Conservation (phyloP, 2,888 invertebrate genomes). For the Temnothorax ravouxi region DNA sequence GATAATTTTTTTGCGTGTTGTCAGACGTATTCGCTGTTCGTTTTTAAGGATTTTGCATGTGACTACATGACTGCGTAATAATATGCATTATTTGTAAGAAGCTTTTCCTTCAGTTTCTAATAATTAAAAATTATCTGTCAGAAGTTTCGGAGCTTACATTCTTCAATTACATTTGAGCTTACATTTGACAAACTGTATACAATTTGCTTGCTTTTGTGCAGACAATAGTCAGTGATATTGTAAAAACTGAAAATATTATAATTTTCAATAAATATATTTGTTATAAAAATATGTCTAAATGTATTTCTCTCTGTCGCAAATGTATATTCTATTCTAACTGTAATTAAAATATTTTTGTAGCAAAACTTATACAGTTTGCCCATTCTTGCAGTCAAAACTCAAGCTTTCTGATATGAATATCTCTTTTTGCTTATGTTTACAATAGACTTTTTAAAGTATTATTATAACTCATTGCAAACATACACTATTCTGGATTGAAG, state of each 20-base stretch:
- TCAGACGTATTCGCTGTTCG: too few relatives aligned
- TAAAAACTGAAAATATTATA: background rate
- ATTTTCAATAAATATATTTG: background rate
- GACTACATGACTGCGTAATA: too few relatives aligned
- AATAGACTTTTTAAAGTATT: background rate
- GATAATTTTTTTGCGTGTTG: too few relatives aligned
- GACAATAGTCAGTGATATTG: background rate
- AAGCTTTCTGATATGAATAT: background rate
- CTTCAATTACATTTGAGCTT: background rate
- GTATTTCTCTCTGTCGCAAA: background rate
- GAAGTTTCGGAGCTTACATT: background rate
- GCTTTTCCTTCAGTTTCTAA: background rate
- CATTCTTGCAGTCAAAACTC: background rate
- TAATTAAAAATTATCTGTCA: background rate
- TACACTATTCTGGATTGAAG: background rate
- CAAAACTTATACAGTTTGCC: too few relatives aligned
- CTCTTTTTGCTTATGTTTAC: background rate
- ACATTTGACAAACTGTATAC: too few relatives aligned
- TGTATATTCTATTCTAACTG: background rate
- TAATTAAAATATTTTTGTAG: background rate
- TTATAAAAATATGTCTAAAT: background rate
- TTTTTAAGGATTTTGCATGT: too few relatives aligned
- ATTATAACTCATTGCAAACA: background rate
- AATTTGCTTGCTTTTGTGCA: background rate
- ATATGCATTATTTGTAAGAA: background rate